These are phyloP conservation scores for Mesocentrotus franciscanus DNA, from an alignment of 53 echinoderm and acorn worm species.

Conservation along the genomic window DNA sequence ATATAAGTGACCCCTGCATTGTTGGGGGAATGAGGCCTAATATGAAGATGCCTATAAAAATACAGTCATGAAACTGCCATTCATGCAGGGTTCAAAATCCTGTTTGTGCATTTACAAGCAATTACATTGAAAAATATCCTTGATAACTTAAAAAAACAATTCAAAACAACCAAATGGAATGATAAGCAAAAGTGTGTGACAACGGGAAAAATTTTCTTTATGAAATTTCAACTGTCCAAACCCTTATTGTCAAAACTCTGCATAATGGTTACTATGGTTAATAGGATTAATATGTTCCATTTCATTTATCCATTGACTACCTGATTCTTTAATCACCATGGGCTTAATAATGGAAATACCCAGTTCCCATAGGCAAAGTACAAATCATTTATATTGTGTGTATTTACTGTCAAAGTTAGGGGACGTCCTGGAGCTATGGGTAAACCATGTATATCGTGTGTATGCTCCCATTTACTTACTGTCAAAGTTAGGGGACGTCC, in stretches of 20 bases:
- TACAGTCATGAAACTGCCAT: neutral
- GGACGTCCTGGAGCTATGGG: constrained; percentile 64
- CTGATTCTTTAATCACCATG: too few relatives aligned
- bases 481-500: constrained; percentile 69
- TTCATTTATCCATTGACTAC: too few relatives aligned
- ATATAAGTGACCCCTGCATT: too few relatives aligned
- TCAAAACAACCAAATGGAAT: neutral
- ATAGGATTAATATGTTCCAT: too few relatives aligned
- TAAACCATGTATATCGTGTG: neutral
- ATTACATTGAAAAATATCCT: neutral
- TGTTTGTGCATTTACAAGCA: too few relatives aligned
- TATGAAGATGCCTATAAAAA: too few relatives aligned
- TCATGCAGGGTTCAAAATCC: neutral
- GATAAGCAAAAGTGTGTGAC: neutral
- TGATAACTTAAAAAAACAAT: neutral
- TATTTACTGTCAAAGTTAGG: constrained; percentile 75
- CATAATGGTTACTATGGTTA: too few relatives aligned
- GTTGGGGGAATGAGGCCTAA: too few relatives aligned
- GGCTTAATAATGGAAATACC: too few relatives aligned
- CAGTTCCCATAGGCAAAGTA: too few relatives aligned
- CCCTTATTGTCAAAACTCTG: too few relatives aligned
- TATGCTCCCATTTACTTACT: constrained; percentile 71
- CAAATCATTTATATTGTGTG: neutral
- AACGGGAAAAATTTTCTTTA: neutral
- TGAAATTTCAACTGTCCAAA: neutral